Evolutionary conservation across 2,888 invertebrate genomes (phyloP).

Genomic region (Hylaea fasciaria): DNA sequence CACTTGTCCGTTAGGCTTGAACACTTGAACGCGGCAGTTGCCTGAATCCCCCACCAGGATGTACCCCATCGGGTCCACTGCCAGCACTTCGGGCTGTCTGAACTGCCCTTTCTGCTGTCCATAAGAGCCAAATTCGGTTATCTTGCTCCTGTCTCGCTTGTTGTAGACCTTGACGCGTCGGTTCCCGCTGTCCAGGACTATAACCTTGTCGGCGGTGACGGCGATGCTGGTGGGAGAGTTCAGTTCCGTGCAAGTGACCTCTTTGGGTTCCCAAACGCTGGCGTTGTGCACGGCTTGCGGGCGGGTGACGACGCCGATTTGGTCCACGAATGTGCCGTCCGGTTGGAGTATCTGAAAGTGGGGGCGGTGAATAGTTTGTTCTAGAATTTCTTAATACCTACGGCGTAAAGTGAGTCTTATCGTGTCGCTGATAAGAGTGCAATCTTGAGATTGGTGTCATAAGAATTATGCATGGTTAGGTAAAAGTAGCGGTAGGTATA

Average conservation of each 20-base stretch:
- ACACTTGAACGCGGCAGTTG: conserved; percentile 90
- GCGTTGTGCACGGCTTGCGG: conserved; percentile 59
- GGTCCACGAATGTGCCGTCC: conserved; percentile 85
- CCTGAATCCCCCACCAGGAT: conserved; percentile 92
- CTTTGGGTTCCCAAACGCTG: conserved; percentile 66
- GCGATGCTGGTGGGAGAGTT: conserved; percentile 90
- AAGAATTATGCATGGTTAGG: too few relatives aligned
- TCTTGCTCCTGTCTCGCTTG: conserved; percentile 78
- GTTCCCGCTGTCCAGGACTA: conserved; percentile 89
- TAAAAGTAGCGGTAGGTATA: too few relatives aligned
- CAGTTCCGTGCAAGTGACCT: conserved; percentile 81
- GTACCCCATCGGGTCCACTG: conserved; percentile 89
- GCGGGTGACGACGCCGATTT: conserved; percentile 83
- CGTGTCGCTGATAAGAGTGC: background rate
- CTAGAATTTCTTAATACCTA: too few relatives aligned
- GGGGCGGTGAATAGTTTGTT: background rate
- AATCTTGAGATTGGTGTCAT: background rate
- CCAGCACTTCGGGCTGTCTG: conserved; percentile 89
- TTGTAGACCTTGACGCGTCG: conserved; percentile 87
- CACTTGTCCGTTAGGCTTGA: conserved; percentile 88
- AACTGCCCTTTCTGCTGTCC: conserved; percentile 89
- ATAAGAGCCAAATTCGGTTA: conserved; percentile 87
- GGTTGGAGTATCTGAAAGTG: conserved; percentile 77
- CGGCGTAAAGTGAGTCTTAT: too few relatives aligned
- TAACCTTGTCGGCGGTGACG: conserved; percentile 80